Percentiles rank a stretch among this genome's conserved stretches.
Conservation (phyloP, 2,797 vertebrate genomes). For the Mergus octosetaceus region DNA sequence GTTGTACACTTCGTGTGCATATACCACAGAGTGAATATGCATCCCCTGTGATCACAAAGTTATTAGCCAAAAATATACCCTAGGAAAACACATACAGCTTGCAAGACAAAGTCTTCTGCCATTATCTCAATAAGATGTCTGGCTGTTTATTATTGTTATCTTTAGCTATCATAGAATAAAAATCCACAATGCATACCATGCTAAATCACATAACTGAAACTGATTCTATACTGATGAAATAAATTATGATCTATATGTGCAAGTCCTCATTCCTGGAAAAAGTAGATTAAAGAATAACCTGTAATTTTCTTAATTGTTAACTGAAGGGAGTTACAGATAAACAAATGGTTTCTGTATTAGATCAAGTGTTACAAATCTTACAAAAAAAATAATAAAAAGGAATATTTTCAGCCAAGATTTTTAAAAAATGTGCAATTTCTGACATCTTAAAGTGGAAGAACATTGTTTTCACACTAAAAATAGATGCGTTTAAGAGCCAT, state of each 20-base stretch:
- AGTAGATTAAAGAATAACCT: not conserved
- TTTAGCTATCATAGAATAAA: not conserved
- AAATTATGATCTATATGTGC: not conserved
- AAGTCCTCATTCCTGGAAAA: not conserved
- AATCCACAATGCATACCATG: not conserved
- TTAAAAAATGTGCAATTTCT: not conserved
- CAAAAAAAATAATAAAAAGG: not conserved
- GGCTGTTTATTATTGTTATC: not conserved
- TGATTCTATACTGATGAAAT: not conserved
- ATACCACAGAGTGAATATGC: not conserved
- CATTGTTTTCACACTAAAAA: not conserved
- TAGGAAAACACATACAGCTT: not conserved
- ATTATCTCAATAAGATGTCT: not conserved
- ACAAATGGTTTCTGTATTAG: not conserved
- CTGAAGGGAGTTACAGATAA: not conserved
- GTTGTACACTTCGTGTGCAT: not conserved
- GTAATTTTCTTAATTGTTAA: not conserved
- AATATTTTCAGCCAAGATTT: not conserved
- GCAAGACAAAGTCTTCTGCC: rapidly evolving
- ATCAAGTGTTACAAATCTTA: not conserved
- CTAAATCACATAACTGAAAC: not conserved
- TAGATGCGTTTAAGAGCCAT: not conserved
- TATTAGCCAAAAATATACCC: not conserved
- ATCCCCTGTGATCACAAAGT: not conserved
- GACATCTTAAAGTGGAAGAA: not conserved